These are phyloP conservation scores for Paramormyrops hopkinsi DNA, from an alignment of 2,797 vertebrate species.

Conservation along the genomic window DNA sequence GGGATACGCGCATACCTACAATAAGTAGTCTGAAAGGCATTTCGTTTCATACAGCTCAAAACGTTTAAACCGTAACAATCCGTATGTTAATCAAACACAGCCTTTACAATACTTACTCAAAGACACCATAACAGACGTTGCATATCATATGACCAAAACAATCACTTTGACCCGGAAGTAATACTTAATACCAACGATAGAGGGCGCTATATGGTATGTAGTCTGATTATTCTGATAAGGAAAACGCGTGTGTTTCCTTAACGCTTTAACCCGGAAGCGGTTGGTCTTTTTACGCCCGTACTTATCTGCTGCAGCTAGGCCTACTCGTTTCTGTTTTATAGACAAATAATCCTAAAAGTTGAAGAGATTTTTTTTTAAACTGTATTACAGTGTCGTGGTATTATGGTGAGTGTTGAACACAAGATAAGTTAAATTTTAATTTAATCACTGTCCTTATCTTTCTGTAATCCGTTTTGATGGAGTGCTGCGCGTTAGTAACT, in stretches of 20 bases:
- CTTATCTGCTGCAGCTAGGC: background rate
- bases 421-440: background rate
- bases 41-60: background rate
- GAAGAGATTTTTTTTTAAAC: background rate
- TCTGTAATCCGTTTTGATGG: background rate
- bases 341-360: background rate
- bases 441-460: background rate
- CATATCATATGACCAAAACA: background rate
- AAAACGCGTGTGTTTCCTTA: background rate
- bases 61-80: background rate
- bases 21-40: background rate
- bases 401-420: background rate
- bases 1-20: background rate
- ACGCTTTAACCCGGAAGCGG: conserved; percentile 10
- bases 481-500: background rate
- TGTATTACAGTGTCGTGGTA: background rate
- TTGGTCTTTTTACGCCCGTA: background rate
- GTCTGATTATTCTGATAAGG: background rate
- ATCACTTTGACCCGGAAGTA: background rate
- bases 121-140: conserved; percentile 20
- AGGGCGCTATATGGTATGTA: background rate
- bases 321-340: background rate
- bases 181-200: background rate
- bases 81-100: background rate
- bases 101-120: conserved; percentile 12